Percentiles rank a stretch among this genome's conserved stretches.
Conservation (phyloP, 2,797 vertebrate species). For the Sebastolobus alascanus region DNA sequence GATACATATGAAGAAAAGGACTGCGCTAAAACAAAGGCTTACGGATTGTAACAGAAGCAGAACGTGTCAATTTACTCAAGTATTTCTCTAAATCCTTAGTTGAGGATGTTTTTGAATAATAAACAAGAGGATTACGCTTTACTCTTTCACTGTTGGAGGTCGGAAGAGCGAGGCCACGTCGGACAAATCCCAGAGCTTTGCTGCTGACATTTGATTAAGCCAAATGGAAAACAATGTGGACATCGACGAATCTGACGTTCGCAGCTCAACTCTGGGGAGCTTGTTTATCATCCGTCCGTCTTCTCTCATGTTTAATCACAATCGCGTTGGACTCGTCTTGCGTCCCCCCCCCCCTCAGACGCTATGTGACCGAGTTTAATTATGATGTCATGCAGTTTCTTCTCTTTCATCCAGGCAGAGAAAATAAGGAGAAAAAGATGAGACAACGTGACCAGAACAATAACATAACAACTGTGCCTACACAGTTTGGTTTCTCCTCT, state of each 20-base stretch:
- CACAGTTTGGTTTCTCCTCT: conserved; percentile 20
- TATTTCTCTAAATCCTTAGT: conserved; percentile 55
- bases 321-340: conserved; percentile 42
- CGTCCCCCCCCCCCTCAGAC: conserved; percentile 16
- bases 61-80: conserved; percentile 49
- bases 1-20: neutral
- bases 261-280: conserved; percentile 46
- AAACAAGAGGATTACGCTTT: conserved; percentile 68
- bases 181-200: conserved; percentile 66
- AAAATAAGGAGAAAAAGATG: neutral
- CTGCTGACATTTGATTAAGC: conserved; percentile 75
- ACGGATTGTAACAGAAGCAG: conserved; percentile 19
- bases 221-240: conserved; percentile 72
- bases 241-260: conserved; percentile 52
- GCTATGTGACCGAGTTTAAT: conserved; percentile 51
- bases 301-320: conserved; percentile 65
- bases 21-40: conserved; percentile 35
- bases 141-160: conserved; percentile 58
- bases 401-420: neutral
- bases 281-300: conserved; percentile 54
- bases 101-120: conserved; percentile 58
- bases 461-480: conserved; percentile 14
- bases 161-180: conserved; percentile 33
- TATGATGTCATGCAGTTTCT: conserved; percentile 44
- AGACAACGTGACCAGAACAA: conserved; percentile 30